Conservation (phyloP, 1,140 invertebrate genomes). For the Pseudobourletiella spinata region DNA sequence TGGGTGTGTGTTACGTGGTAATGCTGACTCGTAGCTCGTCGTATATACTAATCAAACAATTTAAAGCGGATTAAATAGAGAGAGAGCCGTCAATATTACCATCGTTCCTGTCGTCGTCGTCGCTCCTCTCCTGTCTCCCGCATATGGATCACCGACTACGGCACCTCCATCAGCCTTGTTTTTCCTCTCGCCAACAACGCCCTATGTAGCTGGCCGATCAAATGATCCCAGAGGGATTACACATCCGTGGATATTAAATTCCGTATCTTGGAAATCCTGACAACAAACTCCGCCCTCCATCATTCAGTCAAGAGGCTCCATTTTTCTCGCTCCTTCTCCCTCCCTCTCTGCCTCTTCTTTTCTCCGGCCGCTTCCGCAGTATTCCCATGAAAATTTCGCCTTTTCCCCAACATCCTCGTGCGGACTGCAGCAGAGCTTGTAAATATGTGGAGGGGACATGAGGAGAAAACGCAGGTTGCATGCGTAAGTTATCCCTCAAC, state of each 20-base stretch:
- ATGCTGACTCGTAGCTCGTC: background rate
- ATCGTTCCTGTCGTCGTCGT: too few species aligned
- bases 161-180: too few species aligned
- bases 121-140: background rate
- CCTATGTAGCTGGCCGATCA: too few species aligned
- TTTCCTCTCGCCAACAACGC: too few species aligned
- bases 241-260: constrained; percentile 16
- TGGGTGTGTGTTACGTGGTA: too few species aligned
- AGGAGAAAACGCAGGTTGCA: too few species aligned
- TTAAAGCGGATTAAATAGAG: constrained; percentile 19
- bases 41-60: constrained; percentile 27
- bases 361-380: background rate
- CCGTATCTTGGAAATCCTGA: constrained; percentile 16
- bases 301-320: background rate
- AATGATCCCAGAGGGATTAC: background rate
- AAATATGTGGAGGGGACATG: too few species aligned
- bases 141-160: background rate
- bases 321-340: background rate
- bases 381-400: constrained; percentile 1
- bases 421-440: too few species aligned
- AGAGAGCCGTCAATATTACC: background rate
- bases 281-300: constrained; percentile 8
- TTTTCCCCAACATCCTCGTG: too few species aligned
- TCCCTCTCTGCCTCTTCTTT: background rate
- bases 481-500: too few species aligned